Base-by-base conservation (phyloP, 2,888 invertebrate genomes). In the Sminthurides aquaticus region DNA sequence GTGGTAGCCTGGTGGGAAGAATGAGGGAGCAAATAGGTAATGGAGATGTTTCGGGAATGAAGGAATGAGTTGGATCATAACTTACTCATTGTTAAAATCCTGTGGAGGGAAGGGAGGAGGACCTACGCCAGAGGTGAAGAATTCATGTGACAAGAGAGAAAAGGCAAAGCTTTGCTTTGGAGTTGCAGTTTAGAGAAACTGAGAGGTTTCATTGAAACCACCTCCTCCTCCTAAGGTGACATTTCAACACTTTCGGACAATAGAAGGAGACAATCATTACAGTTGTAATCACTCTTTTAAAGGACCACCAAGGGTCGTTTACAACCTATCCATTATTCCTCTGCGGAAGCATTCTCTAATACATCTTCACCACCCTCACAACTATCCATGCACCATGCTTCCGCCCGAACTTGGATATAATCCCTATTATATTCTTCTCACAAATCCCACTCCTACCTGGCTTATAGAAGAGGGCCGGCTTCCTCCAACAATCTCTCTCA, bases 231-330 rank as follows among this genome's bases (percentile, higher is more conserved):
- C n/a, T n/a, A 48, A 64, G 59, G 58, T 64, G 64, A 64, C 64
- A 64, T 54, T 59, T 64, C 59, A 64, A 64, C 64, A 64, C 64
- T 64, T 49, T 29, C n/a, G 8, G 22, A 64, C 64, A 64, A 64
- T 34, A 24, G 34, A 24, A 18, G 5, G 24, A 43, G 34, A 64
- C 64, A 59, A 64, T 64, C 55, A 64, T 59, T 43, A 59, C 54
- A 3, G 52, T 59, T 59, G 34, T 64, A 64, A 64, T 64, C 24
- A 64, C 58, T 59, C 26, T 18, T n/a, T 28, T 49, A 61, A 54
- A 64, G 59, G 64, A 64, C 64, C 64, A 64, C 64, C 64, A 64
- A 55, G 29, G 26, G 49, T 24, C 49, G 18, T 8, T n/a, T 5
- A 63, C 25, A 26, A 63, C 43, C 34, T 27, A 57, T 52, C 52